These are phyloP conservation scores for Caenorhabditis becei DNA, from an alignment of 2,888 invertebrate species.

Conservation along the genomic window DNA sequence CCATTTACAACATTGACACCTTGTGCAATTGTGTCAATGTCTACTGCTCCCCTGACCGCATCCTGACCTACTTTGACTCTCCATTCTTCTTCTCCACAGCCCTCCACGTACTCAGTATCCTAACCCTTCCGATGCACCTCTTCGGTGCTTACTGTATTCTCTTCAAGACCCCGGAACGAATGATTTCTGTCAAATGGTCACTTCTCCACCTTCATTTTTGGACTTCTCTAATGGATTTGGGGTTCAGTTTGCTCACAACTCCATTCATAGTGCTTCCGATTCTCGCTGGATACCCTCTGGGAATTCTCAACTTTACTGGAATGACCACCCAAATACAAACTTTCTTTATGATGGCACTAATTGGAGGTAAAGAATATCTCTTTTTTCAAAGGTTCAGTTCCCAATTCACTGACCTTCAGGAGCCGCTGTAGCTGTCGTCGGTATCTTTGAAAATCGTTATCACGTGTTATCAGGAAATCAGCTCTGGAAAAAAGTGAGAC, in stretches of 20 bases:
- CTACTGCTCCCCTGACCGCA: background rate
- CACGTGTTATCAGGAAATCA: background rate
- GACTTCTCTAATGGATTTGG: constrained; percentile 10
- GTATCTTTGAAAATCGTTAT: constrained; percentile 8
- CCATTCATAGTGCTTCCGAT: constrained; percentile 8
- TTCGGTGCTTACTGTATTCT: constrained; percentile 34
- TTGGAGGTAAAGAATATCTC: background rate
- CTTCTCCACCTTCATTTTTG: constrained; percentile 21
- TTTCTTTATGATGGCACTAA: no score
- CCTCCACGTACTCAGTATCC: background rate
- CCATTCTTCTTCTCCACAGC: background rate
- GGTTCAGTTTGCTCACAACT: background rate
- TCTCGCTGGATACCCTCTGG: constrained; percentile 15
- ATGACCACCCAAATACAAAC: background rate
- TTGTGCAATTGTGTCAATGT: background rate
- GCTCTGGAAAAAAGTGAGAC: background rate
- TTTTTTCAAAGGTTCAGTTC: background rate
- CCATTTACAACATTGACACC: no score
- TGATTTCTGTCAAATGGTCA: constrained; percentile 26
- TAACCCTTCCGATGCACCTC: constrained; percentile 5
- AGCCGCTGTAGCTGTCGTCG: background rate
- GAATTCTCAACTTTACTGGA: background rate
- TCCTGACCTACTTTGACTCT: constrained; percentile 3
- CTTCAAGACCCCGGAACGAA: constrained; percentile 11
- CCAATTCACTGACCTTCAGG: background rate